Percentiles rank a stretch among this genome's conserved stretches.
Conservation (phyloP, 2,113 vertebrate genomes). For the Hemibagrus wyckioides region DNA sequence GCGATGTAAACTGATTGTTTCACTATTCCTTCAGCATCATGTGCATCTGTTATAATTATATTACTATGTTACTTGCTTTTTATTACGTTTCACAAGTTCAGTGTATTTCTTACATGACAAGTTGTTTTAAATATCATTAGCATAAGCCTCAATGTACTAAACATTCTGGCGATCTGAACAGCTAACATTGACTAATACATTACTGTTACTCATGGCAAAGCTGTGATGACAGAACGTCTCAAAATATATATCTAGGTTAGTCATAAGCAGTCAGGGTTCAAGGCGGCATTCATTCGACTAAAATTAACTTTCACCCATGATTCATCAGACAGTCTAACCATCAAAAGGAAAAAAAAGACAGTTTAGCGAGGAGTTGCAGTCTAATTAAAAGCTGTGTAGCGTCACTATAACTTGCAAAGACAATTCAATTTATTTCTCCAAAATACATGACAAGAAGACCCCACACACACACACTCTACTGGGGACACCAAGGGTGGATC, state of each 20-base stretch:
- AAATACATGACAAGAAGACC: slow-evolving; percentile 5
- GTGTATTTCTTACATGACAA: not conserved
- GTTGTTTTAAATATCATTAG: not conserved
- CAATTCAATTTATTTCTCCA: not conserved
- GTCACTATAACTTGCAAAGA: not conserved
- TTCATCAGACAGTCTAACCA: not conserved
- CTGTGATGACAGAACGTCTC: not conserved
- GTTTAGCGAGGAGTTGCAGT: not conserved
- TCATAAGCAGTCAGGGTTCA: not conserved
- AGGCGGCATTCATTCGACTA: not conserved
- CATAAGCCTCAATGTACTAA: not conserved
- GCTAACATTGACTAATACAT: not conserved
- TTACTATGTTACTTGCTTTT: not conserved
- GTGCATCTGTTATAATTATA: not conserved
- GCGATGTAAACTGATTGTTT: not conserved
- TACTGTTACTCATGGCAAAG: not conserved
- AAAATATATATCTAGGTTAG: not conserved
- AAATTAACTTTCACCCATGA: not conserved
- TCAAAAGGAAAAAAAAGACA: not conserved
- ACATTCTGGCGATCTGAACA: not conserved
- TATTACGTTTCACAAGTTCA: not conserved
- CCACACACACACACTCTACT: not conserved
- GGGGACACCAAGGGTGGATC: not conserved
- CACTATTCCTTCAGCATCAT: not conserved
- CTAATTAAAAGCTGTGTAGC: not conserved